These are phyloP conservation scores for Caenorhabditis japonica DNA, from an alignment of 2,888 invertebrate species.

Conservation along the genomic window DNA sequence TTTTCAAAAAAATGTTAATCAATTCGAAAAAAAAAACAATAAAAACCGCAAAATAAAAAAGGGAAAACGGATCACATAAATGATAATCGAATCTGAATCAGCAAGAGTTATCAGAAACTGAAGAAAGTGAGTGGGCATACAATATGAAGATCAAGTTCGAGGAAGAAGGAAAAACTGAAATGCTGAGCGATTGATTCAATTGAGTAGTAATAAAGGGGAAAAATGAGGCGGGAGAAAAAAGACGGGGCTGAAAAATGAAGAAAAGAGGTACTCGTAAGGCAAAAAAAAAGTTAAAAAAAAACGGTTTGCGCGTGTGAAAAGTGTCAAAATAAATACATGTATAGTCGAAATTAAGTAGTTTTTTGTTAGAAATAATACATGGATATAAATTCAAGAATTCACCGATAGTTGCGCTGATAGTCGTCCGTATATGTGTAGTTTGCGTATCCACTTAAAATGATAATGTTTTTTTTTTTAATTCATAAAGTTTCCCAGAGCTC, in stretches of 20 bases:
- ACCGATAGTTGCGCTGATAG: slow-evolving; percentile 64
- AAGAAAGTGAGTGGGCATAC: slow-evolving; percentile 9
- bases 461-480: slow-evolving; percentile 8
- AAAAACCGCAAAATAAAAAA: too few species aligned
- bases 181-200: slow-evolving; percentile 34
- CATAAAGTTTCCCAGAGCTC: not conserved
- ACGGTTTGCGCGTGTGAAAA: not conserved
- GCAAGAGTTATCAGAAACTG: slow-evolving; percentile 12
- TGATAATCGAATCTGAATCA: slow-evolving; percentile 37
- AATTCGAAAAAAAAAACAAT: too few species aligned
- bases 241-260: slow-evolving; percentile 23
- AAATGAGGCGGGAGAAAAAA: too few species aligned
- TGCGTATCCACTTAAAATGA: slow-evolving; percentile 56
- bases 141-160: slow-evolving; percentile 45
- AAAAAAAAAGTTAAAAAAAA: slow-evolving; percentile 9
- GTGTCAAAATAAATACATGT: slow-evolving; percentile 38
- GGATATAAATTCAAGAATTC: slow-evolving; percentile 9
- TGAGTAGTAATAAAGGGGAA: slow-evolving; percentile 19
- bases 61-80: slow-evolving; percentile 32
- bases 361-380: slow-evolving; percentile 6
- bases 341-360: slow-evolving; percentile 23
- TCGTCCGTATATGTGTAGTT: slow-evolving; percentile 67
- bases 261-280: slow-evolving; percentile 34
- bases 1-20: too few species aligned
- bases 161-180: slow-evolving; percentile 21